phyloP scores from a whole-genome alignment of 2,113 vertebrate species.

The Hippocampus abdominalis region DNA sequence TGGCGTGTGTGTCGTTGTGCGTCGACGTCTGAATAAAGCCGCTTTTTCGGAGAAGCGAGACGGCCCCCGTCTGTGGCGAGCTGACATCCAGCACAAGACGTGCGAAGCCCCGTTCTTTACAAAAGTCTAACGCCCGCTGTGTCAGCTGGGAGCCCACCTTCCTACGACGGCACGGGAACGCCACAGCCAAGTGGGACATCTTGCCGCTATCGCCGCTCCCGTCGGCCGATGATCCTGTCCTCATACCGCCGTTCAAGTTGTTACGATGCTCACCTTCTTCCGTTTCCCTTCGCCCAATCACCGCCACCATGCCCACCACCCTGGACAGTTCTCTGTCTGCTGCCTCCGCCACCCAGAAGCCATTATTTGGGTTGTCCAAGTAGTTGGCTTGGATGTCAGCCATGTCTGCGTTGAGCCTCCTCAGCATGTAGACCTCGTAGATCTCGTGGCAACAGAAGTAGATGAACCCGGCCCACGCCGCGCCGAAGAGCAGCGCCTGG shows the following conservation, averaged over 20 bases:
- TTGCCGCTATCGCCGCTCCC: constrained; percentile 39
- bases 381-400: constrained; percentile 58
- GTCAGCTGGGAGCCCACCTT: constrained; percentile 49
- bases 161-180: constrained; percentile 42
- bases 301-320: constrained; percentile 55
- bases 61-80: constrained; percentile 52
- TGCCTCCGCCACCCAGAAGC: constrained; percentile 67
- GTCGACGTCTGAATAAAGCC: constrained; percentile 55
- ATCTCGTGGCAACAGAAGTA: constrained; percentile 68
- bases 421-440: constrained; percentile 51
- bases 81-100: constrained; percentile 50
- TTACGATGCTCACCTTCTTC: constrained; percentile 28
- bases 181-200: constrained; percentile 51
- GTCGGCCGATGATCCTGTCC: neutral
- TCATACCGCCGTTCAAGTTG: constrained; percentile 41
- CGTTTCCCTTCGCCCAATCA: constrained; percentile 30
- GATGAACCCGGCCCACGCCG: constrained; percentile 59
- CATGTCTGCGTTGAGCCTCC: constrained; percentile 53
- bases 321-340: constrained; percentile 44
- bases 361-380: constrained; percentile 54
- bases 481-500: constrained; percentile 59
- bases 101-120: constrained; percentile 51
- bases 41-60: constrained; percentile 44
- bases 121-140: constrained; percentile 58
- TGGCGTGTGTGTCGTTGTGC: constrained; percentile 48